Evolutionary conservation across 2,888 invertebrate species (phyloP), one percentile per base, ranked within the genome.

Genomic region (Rhamnusium bicolor): DNA sequence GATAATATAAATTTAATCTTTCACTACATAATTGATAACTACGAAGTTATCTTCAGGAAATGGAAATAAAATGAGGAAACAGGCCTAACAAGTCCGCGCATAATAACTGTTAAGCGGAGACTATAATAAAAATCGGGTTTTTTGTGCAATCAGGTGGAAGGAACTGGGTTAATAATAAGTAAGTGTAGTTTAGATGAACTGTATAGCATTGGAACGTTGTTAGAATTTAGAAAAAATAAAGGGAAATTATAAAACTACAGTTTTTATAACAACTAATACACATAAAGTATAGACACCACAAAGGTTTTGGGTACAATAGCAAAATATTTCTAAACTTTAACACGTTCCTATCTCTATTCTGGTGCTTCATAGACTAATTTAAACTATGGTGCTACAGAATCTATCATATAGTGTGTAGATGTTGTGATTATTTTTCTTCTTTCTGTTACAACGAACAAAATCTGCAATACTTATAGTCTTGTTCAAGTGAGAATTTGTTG

Each of bases 121-220:
- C 71, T 75, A 78, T 81, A 82, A 77, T 80, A 79, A 83, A 82
- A 85, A 92, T 94, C 93, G 94, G 94, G 94, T 93, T 93, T 91
- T 91, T 93, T 93, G 94, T 94, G 94, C 94, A 94, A 94, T 94
- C 93, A 91, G 92, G 92, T 93, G 84, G 82, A 83, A 78, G 84
- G 84, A 84, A 80, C 81, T 84, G 82, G 84, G 84, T 80, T 79
- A 79, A 77, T 79, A 79, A 77, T 76, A 78, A 78, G 74, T 82
- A 81, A 83, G 82, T 78, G 75, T 83, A 83, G 80, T 77, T 73
- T 79, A 81, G 75, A 58, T 70, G 58, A 78, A 76, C 56, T 75
- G 72, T 80, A 77, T 76, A 79, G 77, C 73, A 78, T 71, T 73
- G 86, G 86, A 84, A 82, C 85, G 84, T 81, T 76, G 85, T 85